phyloP scores from a whole-genome alignment of 1,140 invertebrate genomes.

The Mycetomoellerius zeteki region DNA sequence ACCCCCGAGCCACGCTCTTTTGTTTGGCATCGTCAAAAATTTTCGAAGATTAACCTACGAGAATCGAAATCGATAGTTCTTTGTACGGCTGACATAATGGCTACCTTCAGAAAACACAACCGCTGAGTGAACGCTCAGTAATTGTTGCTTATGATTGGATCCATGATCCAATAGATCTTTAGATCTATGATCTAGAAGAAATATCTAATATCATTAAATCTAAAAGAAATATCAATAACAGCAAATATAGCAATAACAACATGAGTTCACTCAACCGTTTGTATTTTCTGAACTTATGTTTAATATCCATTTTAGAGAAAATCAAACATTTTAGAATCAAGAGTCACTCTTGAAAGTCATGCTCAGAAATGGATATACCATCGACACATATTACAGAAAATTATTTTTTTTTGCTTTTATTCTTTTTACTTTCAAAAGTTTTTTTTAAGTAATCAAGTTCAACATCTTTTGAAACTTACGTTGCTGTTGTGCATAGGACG shows the following conservation, averaged over 20 bases:
- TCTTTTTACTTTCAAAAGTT: slow-evolving; percentile 2
- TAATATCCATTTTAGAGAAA: not conserved
- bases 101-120: too few species aligned
- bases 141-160: too few species aligned
- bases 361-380: not conserved
- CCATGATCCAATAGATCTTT: too few species aligned
- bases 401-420: slow-evolving; percentile 7
- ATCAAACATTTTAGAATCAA: too few species aligned
- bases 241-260: too few species aligned
- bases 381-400: not conserved
- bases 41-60: not conserved
- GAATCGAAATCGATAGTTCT: not conserved
- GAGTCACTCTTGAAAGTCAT: not conserved
- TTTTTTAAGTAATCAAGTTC: not conserved
- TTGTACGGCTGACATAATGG: not conserved
- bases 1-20: not conserved
- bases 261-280: too few species aligned
- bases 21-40: slow-evolving; percentile 3
- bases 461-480: not conserved
- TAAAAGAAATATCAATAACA: too few species aligned
- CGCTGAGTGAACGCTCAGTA: too few species aligned
- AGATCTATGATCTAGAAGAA: too few species aligned
- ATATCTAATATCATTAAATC: too few species aligned
- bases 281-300: too few species aligned
- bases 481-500: not conserved